phyloP scores from a whole-genome alignment of 2,888 invertebrate genomes.

The Tachina lurida region DNA sequence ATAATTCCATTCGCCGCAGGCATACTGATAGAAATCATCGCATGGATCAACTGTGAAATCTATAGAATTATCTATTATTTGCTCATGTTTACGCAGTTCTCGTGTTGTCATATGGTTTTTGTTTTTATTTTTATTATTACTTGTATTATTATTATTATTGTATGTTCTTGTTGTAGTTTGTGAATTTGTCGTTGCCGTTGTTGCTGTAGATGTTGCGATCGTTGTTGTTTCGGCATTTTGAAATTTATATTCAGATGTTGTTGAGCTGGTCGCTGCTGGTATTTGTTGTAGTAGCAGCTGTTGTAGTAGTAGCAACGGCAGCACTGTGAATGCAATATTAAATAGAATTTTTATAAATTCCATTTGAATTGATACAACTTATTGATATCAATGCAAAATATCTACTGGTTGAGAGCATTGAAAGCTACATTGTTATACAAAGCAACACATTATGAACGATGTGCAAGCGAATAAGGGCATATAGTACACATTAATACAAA shows the following conservation, averaged over 20 bases:
- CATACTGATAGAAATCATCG: constrained; percentile 69
- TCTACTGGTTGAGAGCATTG: constrained; percentile 68
- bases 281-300: constrained; percentile 60
- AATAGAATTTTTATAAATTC: constrained; percentile 69
- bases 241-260: constrained; percentile 51
- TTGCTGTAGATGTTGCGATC: constrained; percentile 29
- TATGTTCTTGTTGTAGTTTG: constrained; percentile 17
- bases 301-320: constrained; percentile 57
- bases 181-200: constrained; percentile 16
- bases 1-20: constrained; percentile 66
- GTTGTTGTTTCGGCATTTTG: constrained; percentile 55
- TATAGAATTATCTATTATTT: constrained; percentile 68
- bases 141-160: constrained; percentile 42
- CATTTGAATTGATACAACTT: constrained; percentile 71
- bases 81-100: constrained; percentile 62
- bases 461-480: constrained; percentile 64
- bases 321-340: constrained; percentile 68
- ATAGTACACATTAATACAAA: constrained; percentile 55
- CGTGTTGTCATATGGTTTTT: constrained; percentile 53
- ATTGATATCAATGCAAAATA: constrained; percentile 69
- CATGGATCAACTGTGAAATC: constrained; percentile 67
- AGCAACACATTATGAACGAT: constrained; percentile 67
- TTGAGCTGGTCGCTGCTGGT: constrained; percentile 48
- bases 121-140: constrained; percentile 56
- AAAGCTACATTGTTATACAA: constrained; percentile 69